These are phyloP conservation scores for Gymnocephalus cernua DNA, from an alignment of 2,113 vertebrate species.

Conservation along the genomic window DNA sequence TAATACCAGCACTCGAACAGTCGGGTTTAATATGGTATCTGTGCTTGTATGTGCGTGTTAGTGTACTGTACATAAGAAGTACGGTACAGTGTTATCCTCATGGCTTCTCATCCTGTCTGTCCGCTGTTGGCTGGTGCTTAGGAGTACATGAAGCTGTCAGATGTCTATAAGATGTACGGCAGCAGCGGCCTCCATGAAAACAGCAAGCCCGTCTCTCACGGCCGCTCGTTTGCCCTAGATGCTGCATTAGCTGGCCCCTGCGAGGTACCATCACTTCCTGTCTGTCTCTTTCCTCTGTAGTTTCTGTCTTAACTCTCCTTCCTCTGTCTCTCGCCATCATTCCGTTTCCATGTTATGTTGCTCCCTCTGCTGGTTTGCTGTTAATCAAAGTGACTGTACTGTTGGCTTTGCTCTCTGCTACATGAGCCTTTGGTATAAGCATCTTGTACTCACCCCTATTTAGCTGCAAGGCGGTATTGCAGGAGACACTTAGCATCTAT, in stretches of 20 bases:
- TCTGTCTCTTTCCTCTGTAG: constrained; percentile 31
- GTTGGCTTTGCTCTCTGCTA: constrained; percentile 18
- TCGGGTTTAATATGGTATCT: neutral
- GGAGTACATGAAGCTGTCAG: constrained; percentile 89
- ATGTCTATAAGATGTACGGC: constrained; percentile 87
- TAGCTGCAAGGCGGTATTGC: neutral
- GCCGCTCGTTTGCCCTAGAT: constrained; percentile 78
- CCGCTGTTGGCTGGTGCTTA: constrained; percentile 64
- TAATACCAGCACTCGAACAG: neutral
- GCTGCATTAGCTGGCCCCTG: constrained; percentile 77
- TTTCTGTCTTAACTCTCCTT: neutral
- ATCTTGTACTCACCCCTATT: constrained; percentile 10
- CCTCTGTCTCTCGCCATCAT: constrained; percentile 1
- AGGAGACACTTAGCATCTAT: neutral
- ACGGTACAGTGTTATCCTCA: constrained; percentile 26
- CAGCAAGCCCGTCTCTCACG: constrained; percentile 67
- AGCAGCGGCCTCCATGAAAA: constrained; percentile 55
- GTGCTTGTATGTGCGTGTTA: neutral
- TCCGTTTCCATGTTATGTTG: constrained; percentile 35
- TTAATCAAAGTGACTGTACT: constrained; percentile 70
- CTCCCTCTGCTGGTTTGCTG: constrained; percentile 67
- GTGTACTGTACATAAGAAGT: neutral
- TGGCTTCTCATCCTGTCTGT: constrained; percentile 62
- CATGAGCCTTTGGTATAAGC: neutral
- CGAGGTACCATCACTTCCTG: constrained; percentile 83